A percentile compares a stretch with the other conserved stretches of the same genome.
Evolutionary conservation across 2,888 invertebrate genomes (phyloP).

Genomic region (Lycia hirtaria): DNA sequence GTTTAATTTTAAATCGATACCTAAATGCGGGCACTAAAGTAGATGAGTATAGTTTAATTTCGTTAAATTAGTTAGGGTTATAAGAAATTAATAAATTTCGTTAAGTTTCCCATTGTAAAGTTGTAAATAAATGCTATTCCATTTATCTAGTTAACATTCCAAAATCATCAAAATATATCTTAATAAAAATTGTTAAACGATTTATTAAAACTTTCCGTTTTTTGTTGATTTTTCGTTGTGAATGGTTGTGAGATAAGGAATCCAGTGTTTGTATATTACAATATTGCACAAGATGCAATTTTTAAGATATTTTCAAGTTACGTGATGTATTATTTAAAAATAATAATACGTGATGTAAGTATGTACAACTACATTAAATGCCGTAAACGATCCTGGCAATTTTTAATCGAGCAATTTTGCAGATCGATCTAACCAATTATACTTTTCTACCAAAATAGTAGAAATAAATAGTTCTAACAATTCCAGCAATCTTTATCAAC

Average conservation of each 20-base stretch:
- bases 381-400: constrained; percentile 4
- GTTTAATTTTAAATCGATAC: too few relatives aligned
- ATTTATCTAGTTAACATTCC: constrained; percentile 48
- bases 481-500: too few relatives aligned
- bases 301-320: constrained; percentile 37
- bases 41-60: constrained; percentile 38
- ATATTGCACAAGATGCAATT: constrained; percentile 32
- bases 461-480: too few relatives aligned
- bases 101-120: constrained; percentile 52
- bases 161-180: constrained; percentile 52
- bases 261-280: constrained; percentile 39
- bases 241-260: constrained; percentile 49
- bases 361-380: constrained; percentile 25
- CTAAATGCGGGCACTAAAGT: constrained; percentile 35
- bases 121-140: constrained; percentile 52
- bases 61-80: constrained; percentile 53
- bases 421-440: neutral
- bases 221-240: constrained; percentile 40
- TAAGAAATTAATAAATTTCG: constrained; percentile 49
- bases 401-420: constrained; percentile 26
- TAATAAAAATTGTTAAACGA: constrained; percentile 50
- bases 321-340: too few relatives aligned
- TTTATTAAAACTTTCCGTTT: constrained; percentile 35
- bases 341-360: constrained; percentile 29
- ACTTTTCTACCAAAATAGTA: neutral